Percentiles rank a stretch among this genome's conserved stretches.
phyloP scores from a whole-genome alignment of 2,888 invertebrate species.

The Hirtodrosophila confusa region DNA sequence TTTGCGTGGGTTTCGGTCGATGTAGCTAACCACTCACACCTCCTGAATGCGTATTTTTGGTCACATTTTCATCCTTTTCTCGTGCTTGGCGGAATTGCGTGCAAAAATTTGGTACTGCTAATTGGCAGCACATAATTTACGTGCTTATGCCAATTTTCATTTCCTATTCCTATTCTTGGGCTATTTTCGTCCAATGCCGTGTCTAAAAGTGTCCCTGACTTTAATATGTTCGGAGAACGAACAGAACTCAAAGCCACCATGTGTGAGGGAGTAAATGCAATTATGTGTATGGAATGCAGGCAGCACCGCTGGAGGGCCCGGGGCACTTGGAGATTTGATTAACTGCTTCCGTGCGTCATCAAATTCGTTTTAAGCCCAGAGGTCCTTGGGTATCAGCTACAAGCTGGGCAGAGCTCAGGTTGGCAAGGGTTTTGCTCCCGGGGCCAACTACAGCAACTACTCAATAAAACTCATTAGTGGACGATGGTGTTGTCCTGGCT shows the following conservation, averaged over 20 bases:
- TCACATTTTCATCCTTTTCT: constrained; percentile 40
- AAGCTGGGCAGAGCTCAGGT: background rate
- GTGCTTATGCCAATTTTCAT: constrained; percentile 73
- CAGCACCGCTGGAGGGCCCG: constrained; percentile 25
- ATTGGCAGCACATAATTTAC: constrained; percentile 80
- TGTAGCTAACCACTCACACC: constrained; percentile 13
- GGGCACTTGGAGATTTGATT: constrained; percentile 77
- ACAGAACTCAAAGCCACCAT: constrained; percentile 6
- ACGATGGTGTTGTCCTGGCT: constrained; percentile 58
- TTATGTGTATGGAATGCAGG: constrained; percentile 43
- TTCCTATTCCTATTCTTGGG: constrained; percentile 45
- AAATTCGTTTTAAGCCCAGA: constrained; percentile 56
- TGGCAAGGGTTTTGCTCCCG: constrained; percentile 16
- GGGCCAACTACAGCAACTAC: constrained; percentile 52
- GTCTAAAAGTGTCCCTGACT: constrained; percentile 12
- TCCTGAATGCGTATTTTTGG: constrained; percentile 45
- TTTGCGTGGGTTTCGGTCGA: constrained; percentile 18
- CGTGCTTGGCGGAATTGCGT: constrained; percentile 53
- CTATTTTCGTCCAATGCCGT: constrained; percentile 43
- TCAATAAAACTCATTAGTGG: constrained; percentile 81
- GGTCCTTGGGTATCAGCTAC: constrained; percentile 10
- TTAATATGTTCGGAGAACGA: constrained; percentile 2
- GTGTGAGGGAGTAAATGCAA: constrained; percentile 64
- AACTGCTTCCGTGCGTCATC: constrained; percentile 80
- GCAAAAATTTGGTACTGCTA: constrained; percentile 68